Evolutionary conservation across 2,888 invertebrate genomes (phyloP), one percentile per base, ranked within the genome.

Genomic region (Ectemnius cavifrons): DNA sequence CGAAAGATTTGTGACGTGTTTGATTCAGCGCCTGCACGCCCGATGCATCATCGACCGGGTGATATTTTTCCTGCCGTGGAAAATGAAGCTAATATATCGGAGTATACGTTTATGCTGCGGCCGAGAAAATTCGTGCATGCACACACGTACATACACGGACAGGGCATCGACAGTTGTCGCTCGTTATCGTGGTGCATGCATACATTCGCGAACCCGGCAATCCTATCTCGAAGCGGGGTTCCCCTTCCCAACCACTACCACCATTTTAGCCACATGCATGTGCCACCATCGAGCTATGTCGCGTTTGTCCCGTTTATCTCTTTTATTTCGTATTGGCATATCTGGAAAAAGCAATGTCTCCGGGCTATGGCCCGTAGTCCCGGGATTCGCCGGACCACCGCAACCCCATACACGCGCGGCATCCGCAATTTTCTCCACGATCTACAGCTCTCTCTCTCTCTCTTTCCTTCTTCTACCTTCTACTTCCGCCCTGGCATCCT

Each of bases 241-340:
- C 37, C 8, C 37, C 8, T 37, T 11, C 8, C 37, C 37, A 8
- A 11, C 37, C 37, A 37, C 37, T 4, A 6, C 11, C 8, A 45
- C 68, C 62, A 46, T 18, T 4, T 14, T 13, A 23, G 3, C 23
- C 52, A 23, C 58, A 58, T 56, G 59, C 57, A 20, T 13, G 37
- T 37, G 37, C 37, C 37, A 37, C 37, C 37, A 37, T 37, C 37
- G 5, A 37, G 37, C 37, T 37, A 37, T 37, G 37, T 37, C 20
- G 27, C 28, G 60, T 37, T 49, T 45, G 46, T 56, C 47, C 49
- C 72, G 78, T 75, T 75, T 71, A 71, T 71, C 76, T 77, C 71
- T 78, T 81, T 77, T 78, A 71, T 80, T 78, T 77, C 67, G 67
- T 67, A 74, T 80, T 62, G 68, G 72, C 65, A 45, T 59, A 63